Percentiles rank a stretch among this genome's conserved stretches.
Conservation (phyloP, 1,140 invertebrate genomes). For the Bombus picipes region DNA sequence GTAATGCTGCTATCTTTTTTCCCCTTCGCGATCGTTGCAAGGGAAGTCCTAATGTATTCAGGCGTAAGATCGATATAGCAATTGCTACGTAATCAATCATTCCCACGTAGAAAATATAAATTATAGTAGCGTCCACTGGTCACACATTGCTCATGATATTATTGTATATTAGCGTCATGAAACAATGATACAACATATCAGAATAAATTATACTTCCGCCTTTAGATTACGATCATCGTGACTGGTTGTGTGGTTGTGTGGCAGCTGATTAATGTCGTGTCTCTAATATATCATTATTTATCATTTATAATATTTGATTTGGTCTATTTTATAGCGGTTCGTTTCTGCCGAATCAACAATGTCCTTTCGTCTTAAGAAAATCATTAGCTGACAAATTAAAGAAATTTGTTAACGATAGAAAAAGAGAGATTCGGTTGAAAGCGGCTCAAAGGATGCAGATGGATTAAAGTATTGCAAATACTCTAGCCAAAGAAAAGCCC, state of each 20-base stretch:
- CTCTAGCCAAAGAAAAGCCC: neutral
- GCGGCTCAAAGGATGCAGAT: too few species aligned
- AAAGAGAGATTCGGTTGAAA: too few species aligned
- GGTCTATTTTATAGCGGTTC: neutral
- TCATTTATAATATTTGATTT: neutral
- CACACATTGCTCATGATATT: neutral
- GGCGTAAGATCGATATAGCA: neutral
- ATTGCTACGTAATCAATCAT: neutral
- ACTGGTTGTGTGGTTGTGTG: neutral
- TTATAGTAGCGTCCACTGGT: neutral
- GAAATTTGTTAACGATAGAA: neutral
- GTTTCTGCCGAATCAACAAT: neutral
- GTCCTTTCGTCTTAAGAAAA: neutral
- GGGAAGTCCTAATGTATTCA: too few species aligned
- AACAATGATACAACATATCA: constrained; percentile 25
- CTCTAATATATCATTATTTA: constrained; percentile 1
- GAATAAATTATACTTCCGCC: constrained; percentile 25
- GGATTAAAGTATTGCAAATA: neutral
- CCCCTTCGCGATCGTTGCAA: too few species aligned
- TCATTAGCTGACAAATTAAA: neutral
- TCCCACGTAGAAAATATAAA: constrained; percentile 10
- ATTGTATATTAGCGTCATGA: constrained; percentile 5
- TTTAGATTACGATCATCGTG: neutral
- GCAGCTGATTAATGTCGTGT: neutral
- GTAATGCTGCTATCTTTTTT: too few species aligned